Evolutionary conservation across 2,888 invertebrate species (phyloP), one percentile per base, ranked within the genome.

Genomic region (Drosophila kokeensis): DNA sequence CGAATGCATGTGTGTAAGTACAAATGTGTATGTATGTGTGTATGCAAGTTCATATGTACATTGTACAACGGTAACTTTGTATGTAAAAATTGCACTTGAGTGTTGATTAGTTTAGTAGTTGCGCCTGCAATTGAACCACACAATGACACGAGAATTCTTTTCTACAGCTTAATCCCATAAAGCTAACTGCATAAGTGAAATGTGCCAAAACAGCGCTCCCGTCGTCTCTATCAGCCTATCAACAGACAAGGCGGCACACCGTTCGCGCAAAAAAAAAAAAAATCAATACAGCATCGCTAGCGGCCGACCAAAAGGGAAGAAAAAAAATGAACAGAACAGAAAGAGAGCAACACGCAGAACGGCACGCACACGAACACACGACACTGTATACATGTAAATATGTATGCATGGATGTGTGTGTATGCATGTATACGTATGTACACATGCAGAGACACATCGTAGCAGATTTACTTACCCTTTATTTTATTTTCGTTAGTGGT

Each of bases 281-380:
- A 84, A 85, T 85, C 84, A 89, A 85, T 85, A 85, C 90, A 85
- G 90, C 84, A 85, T 85, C 90, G 84, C 84, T 54, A 64, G 61
- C 72, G 68, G 54, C 66, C 69, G 67, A 61, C 60, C 49, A 71
- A 76, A 71, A 64, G 72, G 74, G 76, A 80, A 83, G 76, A 70
- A 75, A 73, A 77, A 81, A 76, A 78, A 82, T 71, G 36, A 54
- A 54, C 36, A 38, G 55, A 53, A 88, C 73, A 77, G 62, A 75
- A 80, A 73, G 65, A 66, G 72, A 76, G 78, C 66, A 83, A 73
- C 70, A 74, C 67, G 75, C 73, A 79, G 65, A 77, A 81, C 68
- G 54, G 64, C 54, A 74, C 38, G 65, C 40, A 52, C 53, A 60
- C 58, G 61, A 42, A 32, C 45, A 49, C 40, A 63, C 21, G 15